A percentile compares a stretch with the other conserved stretches of the same genome.
These are phyloP conservation scores for Notarius lentiginosus DNA, from an alignment of 2,113 vertebrate genomes.

Conservation along the genomic window DNA sequence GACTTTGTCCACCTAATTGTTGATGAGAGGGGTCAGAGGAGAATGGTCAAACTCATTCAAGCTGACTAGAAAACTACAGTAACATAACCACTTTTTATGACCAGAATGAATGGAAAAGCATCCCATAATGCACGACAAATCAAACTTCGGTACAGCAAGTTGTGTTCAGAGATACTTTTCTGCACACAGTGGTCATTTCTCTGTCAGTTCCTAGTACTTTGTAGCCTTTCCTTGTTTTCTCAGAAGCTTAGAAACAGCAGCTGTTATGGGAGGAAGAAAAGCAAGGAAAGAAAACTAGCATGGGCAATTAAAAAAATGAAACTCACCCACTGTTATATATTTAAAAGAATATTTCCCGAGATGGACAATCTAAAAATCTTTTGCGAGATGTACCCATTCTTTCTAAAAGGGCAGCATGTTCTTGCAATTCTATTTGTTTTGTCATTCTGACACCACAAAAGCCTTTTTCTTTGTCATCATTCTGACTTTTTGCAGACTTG, in stretches of 20 bases:
- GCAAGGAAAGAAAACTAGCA: not conserved
- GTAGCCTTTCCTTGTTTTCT: not conserved
- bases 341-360: not conserved
- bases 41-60: not conserved
- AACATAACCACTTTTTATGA: not conserved
- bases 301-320: not conserved
- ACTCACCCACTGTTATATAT: no score
- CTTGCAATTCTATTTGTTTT: slow-evolving; percentile 16
- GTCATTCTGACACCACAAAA: slow-evolving; percentile 3
- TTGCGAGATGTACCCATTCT: not conserved
- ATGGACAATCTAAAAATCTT: not conserved
- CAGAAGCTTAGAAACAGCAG: not conserved
- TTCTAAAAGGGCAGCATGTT: not conserved
- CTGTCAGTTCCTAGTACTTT: not conserved
- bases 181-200: not conserved
- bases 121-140: not conserved
- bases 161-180: not conserved
- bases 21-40: not conserved
- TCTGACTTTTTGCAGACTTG: slow-evolving; percentile 24
- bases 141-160: not conserved
- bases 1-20: not conserved
- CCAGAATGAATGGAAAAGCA: not conserved
- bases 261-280: not conserved
- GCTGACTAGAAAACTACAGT: not conserved
- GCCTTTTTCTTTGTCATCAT: not conserved